A percentile compares a stretch with the other conserved stretches of the same genome.
phyloP scores from a whole-genome alignment of 2,113 vertebrate genomes.

The Anguilla japonica region DNA sequence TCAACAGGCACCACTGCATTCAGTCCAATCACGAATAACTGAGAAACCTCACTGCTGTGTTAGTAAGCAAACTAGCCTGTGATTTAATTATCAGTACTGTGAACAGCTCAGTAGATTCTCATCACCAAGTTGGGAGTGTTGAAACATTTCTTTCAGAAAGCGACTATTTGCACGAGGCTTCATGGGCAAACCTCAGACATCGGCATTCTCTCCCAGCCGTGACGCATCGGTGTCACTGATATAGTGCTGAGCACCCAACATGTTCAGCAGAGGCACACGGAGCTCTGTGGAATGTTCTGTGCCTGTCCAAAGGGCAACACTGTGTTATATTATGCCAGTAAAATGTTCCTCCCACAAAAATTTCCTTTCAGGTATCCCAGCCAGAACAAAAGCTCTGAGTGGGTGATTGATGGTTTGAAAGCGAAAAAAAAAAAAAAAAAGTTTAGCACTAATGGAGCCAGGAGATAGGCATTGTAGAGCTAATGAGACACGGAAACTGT shows the following conservation, averaged over 20 bases:
- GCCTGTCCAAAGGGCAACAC: not conserved
- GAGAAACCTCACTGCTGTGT: not conserved
- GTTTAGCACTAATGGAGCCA: slow-evolving; percentile 14
- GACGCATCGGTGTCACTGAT: not conserved
- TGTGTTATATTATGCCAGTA: not conserved
- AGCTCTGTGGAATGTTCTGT: not conserved
- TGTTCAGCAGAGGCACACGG: not conserved
- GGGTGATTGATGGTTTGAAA: slow-evolving; percentile 14
- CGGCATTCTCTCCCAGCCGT: not conserved
- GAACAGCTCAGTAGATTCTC: not conserved
- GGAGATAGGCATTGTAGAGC: not conserved
- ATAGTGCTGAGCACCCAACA: not conserved
- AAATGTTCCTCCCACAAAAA: not conserved
- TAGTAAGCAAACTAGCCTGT: not conserved
- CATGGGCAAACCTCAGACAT: not conserved
- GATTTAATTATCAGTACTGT: not conserved
- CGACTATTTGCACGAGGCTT: not conserved
- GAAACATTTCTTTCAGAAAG: not conserved
- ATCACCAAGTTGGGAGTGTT: not conserved
- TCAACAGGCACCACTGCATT: not conserved
- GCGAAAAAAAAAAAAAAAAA: not conserved
- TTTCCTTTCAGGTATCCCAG: not conserved
- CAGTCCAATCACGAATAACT: not conserved
- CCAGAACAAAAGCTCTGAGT: not conserved
- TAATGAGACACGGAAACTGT: not conserved